Evolutionary conservation across 2,888 invertebrate genomes (phyloP), one percentile per base, ranked within the genome.

Genomic region (Dryobotodes eremita): DNA sequence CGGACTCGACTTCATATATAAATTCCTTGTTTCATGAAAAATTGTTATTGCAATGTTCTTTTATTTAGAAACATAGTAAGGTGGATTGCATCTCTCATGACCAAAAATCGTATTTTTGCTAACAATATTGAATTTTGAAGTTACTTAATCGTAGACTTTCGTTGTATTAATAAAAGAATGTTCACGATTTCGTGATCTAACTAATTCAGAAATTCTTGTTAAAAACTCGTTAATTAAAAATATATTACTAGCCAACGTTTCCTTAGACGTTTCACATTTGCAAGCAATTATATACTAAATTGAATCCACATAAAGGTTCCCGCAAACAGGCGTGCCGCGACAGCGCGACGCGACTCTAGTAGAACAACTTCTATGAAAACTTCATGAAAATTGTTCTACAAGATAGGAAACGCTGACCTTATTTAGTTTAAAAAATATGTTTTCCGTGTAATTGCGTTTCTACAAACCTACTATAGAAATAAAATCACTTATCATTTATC

Each of bases 261-360:
- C 31, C 48, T 59, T 17, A 53, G 53, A 31, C 15, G 53, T 62
- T 68, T 57, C 50, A 23, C 31, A 65, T 71, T 71, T 31, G 23
- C 48, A 73, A 83, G 70, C 75, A 76, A 26, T 70, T 36, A 36
- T 1, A 36, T 65, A 80, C 61, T 62, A 76, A 83, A 80, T 66
- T 55, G 4, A 71, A 80, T 80, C 55, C 17, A 31, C 46, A 61
- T 36, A 36, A 2, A 36, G 31, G 31, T 36, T 36, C 31, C 1
- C 31, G 31, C 31, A 36, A 36, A 36, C 31, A 36, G 31, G 31
- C 31, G 31, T 3, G 3, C 31, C 31, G 31, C 31, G 31, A 36
- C 31, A 36, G 31, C 3, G 31, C 31, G 31, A n/a, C 31, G 31
- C 31, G 31, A 36, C 31, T 36, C 31, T 36, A 36, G 31, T 36